Base-by-base conservation (phyloP, 2,797 vertebrate species). In the Syngnathus rostellatus region DNA sequence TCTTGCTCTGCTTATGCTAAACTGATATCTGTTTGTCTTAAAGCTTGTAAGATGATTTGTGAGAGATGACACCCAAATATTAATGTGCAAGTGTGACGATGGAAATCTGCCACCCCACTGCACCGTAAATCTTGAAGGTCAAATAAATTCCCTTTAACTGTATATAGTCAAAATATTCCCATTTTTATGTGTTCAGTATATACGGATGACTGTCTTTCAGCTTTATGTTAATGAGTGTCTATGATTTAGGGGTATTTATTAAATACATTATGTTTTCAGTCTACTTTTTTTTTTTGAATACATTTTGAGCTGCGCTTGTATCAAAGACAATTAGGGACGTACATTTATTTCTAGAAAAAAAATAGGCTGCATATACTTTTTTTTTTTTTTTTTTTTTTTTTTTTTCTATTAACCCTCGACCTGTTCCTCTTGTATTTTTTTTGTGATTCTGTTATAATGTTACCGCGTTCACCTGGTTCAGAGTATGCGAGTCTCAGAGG, bases 231-330 rank as follows among this genome's bases (percentile, higher is more conserved):
- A 16, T 62, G 19, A 45, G 6, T 17, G 21, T 25, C 60, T 45
- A 14, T 45, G 21, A 62, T 46, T 45, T 45, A 46, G 41, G 41
- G 6, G 21, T 45, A 62, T 62, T 62, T 62, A 62, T 62, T 45
- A 4, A 25, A 62, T 62, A 16, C 5, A 45, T 46, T 43, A 25
- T 45, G 41, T 21, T 41, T 37, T 40, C 21, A 5, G 60, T 45
- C 14, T 41, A 14, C 21, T 46, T 62, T 62, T 62, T 45, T 45
- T 45, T 62, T 62, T 62, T 31, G 2, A 62, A 62, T 62, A 41
- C 17, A 45, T 43, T 25, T 6, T 61, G 59, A 61, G 7, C 41
- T 8, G 9, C 8, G 9, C 41, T n/a, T 19, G 9, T n/a, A 9
- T 11, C 9, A 39, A 39, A 41, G 39, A 41, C 19, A 17, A 37